Base-by-base conservation (phyloP, 2,888 invertebrate genomes). In the Cistogaster globosa region DNA sequence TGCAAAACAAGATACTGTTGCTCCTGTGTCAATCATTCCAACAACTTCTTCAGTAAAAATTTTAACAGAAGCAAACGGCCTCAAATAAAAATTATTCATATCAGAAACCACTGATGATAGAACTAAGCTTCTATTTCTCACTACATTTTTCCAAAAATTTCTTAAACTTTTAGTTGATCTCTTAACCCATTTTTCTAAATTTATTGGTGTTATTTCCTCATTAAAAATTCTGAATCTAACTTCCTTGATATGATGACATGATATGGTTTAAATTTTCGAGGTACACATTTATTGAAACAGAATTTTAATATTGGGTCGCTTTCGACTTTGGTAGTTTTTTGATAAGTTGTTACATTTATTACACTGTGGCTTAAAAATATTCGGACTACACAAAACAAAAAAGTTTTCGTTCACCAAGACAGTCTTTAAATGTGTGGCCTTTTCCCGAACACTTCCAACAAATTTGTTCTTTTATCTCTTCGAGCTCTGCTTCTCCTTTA, bases 1-100 rank as follows among this genome's bases (percentile, higher is more conserved):
- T 36, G 58, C 32, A 60, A 60, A 60, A 60, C 58, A 57, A 26
- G 69, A 69, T 14, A 69, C 42, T 0, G 69, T 69, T 0, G 69
- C 69, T 2, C 69, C 69, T 9, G 69, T 57, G 18, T 55, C 69
- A 18, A 69, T 69, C 69, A 69, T 55, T 1, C 69, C 69, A 20
- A 69, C 16, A 22, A 69, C n/a, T 2, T 42, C 22, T 32, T 68
- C 67, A 32, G 53, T 8, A 68, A 68, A 51, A 18, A 68, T 32
- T 36, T 22, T 68, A 3, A 51, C 32, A 9, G 53, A n/a, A 11
- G 67, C 26, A 68, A 68, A 68, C 3, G 51, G 48, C 22, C 22
- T 36, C 12, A 51, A n/a, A 68, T 53, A 32, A 26, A 32, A 53
- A 9, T 68, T 53, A 2, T 42, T 42, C 0, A 3, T 42, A 18